These are phyloP conservation scores for Malacoraja senta DNA, from an alignment of 2,797 vertebrate species.

Conservation along the genomic window DNA sequence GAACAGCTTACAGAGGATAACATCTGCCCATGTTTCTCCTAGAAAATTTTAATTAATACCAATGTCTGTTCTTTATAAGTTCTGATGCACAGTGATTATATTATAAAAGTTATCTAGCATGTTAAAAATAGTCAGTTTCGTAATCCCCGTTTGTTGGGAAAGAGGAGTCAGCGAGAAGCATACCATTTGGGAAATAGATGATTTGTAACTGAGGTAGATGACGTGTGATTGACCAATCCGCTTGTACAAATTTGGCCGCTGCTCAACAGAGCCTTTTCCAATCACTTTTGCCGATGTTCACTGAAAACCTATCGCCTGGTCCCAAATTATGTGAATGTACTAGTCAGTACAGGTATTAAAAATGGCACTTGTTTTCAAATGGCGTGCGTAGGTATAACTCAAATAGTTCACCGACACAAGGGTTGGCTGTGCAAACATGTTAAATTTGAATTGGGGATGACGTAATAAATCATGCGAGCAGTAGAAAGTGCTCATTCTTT, in stretches of 20 bases:
- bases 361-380: neutral
- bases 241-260: neutral
- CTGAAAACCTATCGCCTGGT: neutral
- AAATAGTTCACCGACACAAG: neutral
- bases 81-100: slow-evolving; percentile 43
- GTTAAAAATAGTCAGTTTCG: slow-evolving; percentile 42
- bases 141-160: slow-evolving; percentile 11
- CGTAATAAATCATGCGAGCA: neutral
- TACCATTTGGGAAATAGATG: slow-evolving; percentile 34
- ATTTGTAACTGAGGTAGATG: slow-evolving; percentile 11
- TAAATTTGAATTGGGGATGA: neutral
- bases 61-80: slow-evolving; percentile 45
- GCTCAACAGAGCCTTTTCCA: neutral
- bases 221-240: slow-evolving; percentile 2
- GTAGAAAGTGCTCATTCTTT: neutral
- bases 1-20: slow-evolving; percentile 44
- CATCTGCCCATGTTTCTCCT: slow-evolving; percentile 43
- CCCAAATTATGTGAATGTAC: neutral
- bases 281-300: neutral
- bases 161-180: slow-evolving; percentile 37
- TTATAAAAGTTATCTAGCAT: slow-evolving; percentile 41
- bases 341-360: neutral
- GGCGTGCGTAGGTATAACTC: neutral
- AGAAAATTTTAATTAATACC: slow-evolving; percentile 49
- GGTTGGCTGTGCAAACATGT: neutral